Conservation (phyloP, 2,888 invertebrate genomes). For the Hypercompe scribonia region DNA sequence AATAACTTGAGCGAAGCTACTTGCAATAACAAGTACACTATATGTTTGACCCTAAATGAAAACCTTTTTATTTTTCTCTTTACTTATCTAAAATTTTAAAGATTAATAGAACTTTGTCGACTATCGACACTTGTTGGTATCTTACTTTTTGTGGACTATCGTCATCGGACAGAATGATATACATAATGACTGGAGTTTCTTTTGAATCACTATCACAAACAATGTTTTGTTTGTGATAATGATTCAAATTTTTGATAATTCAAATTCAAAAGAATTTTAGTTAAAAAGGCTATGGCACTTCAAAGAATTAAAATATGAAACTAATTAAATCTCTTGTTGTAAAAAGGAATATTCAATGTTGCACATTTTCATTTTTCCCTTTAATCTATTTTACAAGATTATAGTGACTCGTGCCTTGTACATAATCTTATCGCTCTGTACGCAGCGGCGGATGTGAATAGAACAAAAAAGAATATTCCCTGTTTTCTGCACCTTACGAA, state of each 20-base stretch:
- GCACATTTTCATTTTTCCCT: constrained; percentile 15
- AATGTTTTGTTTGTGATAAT: no score
- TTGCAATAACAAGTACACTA: no score
- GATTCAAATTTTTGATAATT: no score
- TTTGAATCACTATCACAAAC: background rate
- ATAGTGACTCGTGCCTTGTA: constrained; percentile 8
- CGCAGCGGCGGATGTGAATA: constrained; percentile 4
- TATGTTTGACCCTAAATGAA: no score
- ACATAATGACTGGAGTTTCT: background rate
- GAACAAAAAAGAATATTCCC: constrained; percentile 5
- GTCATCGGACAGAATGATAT: background rate
- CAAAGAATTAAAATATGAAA: constrained; percentile 6
- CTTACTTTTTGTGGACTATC: no score
- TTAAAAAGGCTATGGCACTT: background rate
- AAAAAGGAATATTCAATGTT: constrained; percentile 7
- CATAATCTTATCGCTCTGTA: background rate
- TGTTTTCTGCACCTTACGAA: constrained; percentile 8
- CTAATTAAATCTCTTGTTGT: constrained; percentile 12
- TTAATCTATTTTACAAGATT: constrained; percentile 19
- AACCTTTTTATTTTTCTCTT: no score
- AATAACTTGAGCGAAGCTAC: no score
- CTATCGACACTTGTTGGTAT: no score
- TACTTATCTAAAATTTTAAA: no score
- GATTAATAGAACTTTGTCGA: no score
- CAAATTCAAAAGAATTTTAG: no score